These are phyloP conservation scores for Ferrisia virgata DNA, from an alignment of 2,888 invertebrate genomes.

Conservation along the genomic window DNA sequence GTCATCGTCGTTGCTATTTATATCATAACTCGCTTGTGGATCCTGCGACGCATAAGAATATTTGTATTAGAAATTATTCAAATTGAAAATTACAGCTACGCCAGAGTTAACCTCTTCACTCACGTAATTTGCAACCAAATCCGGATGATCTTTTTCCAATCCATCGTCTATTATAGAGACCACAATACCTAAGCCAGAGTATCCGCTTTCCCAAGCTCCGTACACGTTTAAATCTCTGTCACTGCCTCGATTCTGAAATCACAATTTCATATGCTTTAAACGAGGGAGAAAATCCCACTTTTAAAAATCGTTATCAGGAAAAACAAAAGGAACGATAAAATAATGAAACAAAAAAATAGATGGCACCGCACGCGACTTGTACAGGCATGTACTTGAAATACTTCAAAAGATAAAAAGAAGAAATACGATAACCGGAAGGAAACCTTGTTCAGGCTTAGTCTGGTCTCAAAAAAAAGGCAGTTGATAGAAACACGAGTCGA, in stretches of 20 bases:
- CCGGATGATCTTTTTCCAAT: slow-evolving; percentile 92
- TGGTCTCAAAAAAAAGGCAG: too few species aligned
- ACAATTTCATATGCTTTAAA: not conserved
- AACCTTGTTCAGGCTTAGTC: too few species aligned
- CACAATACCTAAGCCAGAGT: slow-evolving; percentile 90
- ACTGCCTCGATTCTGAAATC: slow-evolving; percentile 76
- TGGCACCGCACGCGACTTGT: too few species aligned
- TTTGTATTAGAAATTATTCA: not conserved
- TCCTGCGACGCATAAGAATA: slow-evolving; percentile 64
- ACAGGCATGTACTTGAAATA: too few species aligned
- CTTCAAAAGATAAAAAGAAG: too few species aligned
- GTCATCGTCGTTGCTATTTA: slow-evolving; percentile 92
- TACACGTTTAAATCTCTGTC: slow-evolving; percentile 95
- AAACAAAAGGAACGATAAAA: too few species aligned
- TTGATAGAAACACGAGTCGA: too few species aligned
- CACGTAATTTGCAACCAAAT: slow-evolving; percentile 87
- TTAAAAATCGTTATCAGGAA: too few species aligned
- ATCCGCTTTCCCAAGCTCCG: slow-evolving; percentile 90
- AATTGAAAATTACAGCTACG: not conserved
- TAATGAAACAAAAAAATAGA: too few species aligned
- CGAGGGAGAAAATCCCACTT: not conserved
- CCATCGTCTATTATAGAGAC: slow-evolving; percentile 97
- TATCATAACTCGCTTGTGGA: slow-evolving; percentile 92
- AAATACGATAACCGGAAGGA: too few species aligned
- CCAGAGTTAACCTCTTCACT: slow-evolving; percentile 54